phyloP scores from a whole-genome alignment of 2,113 vertebrate species.

The Acrocephalus kingi region DNA sequence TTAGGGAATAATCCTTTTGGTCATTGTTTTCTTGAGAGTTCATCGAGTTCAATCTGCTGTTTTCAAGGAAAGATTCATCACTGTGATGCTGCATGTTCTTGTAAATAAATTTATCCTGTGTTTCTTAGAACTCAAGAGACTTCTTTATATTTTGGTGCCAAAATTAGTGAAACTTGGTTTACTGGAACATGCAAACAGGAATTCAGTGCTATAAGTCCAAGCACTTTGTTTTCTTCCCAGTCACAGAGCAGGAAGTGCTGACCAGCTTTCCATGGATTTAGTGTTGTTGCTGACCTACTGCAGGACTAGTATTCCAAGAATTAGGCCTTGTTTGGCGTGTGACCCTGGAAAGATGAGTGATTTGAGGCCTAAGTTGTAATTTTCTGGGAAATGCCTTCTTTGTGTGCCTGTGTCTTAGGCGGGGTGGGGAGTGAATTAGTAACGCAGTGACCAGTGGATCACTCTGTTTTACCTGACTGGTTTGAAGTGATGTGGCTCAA shows the following conservation, averaged over 20 bases:
- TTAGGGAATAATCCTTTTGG: neutral
- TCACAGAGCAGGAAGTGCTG: neutral
- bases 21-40: neutral
- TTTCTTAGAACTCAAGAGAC: slow-evolving; percentile 18
- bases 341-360: neutral
- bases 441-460: fast-evolving
- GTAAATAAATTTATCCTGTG: slow-evolving; percentile 29
- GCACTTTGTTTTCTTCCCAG: neutral
- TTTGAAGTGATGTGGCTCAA: neutral
- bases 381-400: neutral
- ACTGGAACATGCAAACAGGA: neutral
- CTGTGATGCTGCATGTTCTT: neutral
- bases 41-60: neutral
- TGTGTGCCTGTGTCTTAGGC: fast-evolving
- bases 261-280: neutral
- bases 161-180: slow-evolving; percentile 10
- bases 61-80: slow-evolving; percentile 31
- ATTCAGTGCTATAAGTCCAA: neutral
- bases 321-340: neutral
- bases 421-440: fast-evolving
- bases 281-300: neutral
- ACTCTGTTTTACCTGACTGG: neutral
- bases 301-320: neutral
- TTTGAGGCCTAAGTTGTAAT: neutral
- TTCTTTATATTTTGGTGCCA: neutral